Conservation (phyloP, 2,888 invertebrate genomes). For the Limnephilus marmoratus region DNA sequence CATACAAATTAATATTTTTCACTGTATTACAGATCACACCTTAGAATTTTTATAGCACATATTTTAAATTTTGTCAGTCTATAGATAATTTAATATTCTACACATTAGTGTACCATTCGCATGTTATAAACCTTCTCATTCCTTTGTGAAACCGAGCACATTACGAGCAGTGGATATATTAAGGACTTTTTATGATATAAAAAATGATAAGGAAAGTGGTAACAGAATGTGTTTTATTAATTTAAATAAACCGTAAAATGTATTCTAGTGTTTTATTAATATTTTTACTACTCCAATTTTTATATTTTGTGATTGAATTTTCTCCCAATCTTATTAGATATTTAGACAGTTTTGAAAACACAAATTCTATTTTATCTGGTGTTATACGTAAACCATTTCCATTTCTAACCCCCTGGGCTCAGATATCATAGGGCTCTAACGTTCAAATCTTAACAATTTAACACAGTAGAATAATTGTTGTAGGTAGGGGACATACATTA, state of each 20-base stretch:
- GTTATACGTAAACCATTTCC: no score
- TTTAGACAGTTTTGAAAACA: no score
- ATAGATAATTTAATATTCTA: background rate
- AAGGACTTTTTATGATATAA: conserved; percentile 21
- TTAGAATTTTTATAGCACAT: background rate
- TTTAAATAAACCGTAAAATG: conserved; percentile 29
- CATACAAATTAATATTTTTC: background rate
- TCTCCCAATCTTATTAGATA: background rate
- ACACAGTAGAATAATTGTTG: no score
- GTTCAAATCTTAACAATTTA: no score
- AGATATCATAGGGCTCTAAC: background rate
- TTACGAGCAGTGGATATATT: background rate
- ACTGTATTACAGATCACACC: background rate
- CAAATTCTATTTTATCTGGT: no score
- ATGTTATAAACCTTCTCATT: conserved; percentile 2
- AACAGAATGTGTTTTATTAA: conserved; percentile 27
- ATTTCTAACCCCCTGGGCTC: background rate
- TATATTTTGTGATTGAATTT: background rate
- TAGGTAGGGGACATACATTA: no score
- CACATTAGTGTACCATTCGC: background rate
- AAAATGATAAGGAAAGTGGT: conserved; percentile 12
- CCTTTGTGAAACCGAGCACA: background rate
- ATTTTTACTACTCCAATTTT: background rate
- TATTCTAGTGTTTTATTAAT: background rate
- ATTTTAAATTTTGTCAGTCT: background rate